Conservation (phyloP, 2,888 invertebrate genomes). For the Scotopteryx bipunctaria region DNA sequence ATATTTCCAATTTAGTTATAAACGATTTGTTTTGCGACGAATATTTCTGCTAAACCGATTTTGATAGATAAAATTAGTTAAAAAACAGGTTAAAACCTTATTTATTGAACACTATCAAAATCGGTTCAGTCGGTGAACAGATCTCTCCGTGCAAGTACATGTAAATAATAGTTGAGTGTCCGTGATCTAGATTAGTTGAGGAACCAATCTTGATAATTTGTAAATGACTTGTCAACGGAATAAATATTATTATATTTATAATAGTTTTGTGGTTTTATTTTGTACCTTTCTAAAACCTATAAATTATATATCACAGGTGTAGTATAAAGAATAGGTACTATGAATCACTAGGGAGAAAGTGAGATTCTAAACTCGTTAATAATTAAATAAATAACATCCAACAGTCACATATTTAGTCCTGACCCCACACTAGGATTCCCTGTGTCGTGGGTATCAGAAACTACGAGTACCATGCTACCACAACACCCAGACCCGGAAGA, state of each 20-base stretch:
- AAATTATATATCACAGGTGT: no score
- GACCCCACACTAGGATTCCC: no score
- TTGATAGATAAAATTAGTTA: conserved; percentile 21
- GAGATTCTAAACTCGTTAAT: no score
- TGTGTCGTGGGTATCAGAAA: no score
- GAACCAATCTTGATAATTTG: conserved; percentile 64
- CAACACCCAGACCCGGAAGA: no score
- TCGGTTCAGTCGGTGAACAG: conserved; percentile 24
- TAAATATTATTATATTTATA: conserved; percentile 80
- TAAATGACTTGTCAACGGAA: conserved; percentile 61
- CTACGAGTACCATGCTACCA: no score
- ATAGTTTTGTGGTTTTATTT: conserved; percentile 38
- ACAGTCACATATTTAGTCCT: no score
- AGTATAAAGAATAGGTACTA: no score
- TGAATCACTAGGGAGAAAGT: no score
- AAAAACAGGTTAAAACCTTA: conserved; percentile 13
- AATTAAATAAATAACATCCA: no score
- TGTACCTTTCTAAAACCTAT: background rate
- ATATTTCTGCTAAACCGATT: conserved; percentile 22
- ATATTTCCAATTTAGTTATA: conserved; percentile 7
- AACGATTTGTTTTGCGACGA: conserved; percentile 23
- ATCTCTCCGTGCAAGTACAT: conserved; percentile 50
- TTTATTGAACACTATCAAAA: conserved; percentile 26
- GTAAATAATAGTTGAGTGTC: conserved; percentile 45
- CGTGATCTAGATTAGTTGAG: conserved; percentile 41